Evolutionary conservation across 2,888 invertebrate species (phyloP).

Genomic region (Nemotelus pantherinus): DNA sequence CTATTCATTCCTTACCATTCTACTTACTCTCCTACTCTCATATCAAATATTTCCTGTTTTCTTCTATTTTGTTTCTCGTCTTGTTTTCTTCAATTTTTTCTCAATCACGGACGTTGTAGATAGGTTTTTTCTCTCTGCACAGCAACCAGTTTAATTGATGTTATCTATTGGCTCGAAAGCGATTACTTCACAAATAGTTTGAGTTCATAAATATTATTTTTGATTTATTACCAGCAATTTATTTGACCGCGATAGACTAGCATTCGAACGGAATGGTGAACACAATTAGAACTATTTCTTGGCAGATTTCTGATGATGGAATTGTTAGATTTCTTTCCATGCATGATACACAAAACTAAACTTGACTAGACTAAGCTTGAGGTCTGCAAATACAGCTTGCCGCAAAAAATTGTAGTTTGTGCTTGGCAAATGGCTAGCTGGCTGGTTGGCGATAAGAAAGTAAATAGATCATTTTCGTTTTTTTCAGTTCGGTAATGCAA

Average conservation of each 20-base stretch:
- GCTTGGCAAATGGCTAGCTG: neutral
- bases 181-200: slow-evolving; percentile 16
- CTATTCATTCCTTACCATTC: neutral
- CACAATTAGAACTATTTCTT: no score
- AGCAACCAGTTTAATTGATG: neutral
- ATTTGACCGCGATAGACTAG: neutral
- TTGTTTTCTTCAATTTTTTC: slow-evolving; percentile 2
- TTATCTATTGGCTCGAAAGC: slow-evolving; percentile 11
- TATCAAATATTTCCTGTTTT: slow-evolving; percentile 12
- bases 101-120: neutral
- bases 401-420: neutral
- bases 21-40: neutral
- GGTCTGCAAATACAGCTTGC: no score
- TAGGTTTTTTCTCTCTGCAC: neutral
- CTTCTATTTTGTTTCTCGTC: neutral
- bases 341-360: no score
- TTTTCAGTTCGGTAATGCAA: no score
- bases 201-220: slow-evolving; percentile 1
- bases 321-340: no score
- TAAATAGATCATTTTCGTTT: neutral
- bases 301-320: no score
- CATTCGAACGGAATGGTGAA: neutral
- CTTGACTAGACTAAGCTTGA: no score
- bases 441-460: neutral
- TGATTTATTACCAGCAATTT: slow-evolving; percentile 11